Evolutionary conservation across 2,888 invertebrate genomes (phyloP).

Genomic region (Arctia plantaginis): DNA sequence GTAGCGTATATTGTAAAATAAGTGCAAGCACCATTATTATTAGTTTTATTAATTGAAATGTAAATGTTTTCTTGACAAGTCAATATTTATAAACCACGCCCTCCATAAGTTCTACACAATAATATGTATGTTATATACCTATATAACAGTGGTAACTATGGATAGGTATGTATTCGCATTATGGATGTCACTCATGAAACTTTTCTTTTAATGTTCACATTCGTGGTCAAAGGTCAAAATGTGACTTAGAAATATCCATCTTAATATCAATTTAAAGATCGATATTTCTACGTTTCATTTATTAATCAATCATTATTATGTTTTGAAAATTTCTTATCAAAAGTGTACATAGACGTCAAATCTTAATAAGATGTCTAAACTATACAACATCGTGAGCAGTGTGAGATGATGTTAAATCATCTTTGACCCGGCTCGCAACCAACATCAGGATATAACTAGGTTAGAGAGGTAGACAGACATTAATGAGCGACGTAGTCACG

Average conservation of each 20-base stretch:
- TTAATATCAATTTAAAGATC: too few species aligned
- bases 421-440: background rate
- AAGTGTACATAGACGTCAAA: background rate
- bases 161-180: background rate
- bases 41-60: slow-evolving; percentile 31
- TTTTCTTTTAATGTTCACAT: background rate
- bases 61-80: slow-evolving; percentile 44
- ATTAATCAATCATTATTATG: too few species aligned
- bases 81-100: slow-evolving; percentile 38
- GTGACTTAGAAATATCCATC: too few species aligned
- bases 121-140: background rate
- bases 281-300: too few species aligned
- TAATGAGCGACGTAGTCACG: background rate
- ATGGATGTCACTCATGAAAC: background rate
- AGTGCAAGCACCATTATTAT: slow-evolving; percentile 46
- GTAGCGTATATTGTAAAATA: background rate
- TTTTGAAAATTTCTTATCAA: too few species aligned
- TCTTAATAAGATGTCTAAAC: too few species aligned
- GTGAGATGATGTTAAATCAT: background rate
- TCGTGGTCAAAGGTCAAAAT: too few species aligned
- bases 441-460: background rate
- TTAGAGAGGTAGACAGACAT: background rate
- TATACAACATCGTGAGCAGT: background rate
- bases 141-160: too few species aligned
- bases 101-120: slow-evolving; percentile 26